Base-by-base conservation (phyloP, 2,113 vertebrate genomes). In the Macheiramphus alcinus region DNA sequence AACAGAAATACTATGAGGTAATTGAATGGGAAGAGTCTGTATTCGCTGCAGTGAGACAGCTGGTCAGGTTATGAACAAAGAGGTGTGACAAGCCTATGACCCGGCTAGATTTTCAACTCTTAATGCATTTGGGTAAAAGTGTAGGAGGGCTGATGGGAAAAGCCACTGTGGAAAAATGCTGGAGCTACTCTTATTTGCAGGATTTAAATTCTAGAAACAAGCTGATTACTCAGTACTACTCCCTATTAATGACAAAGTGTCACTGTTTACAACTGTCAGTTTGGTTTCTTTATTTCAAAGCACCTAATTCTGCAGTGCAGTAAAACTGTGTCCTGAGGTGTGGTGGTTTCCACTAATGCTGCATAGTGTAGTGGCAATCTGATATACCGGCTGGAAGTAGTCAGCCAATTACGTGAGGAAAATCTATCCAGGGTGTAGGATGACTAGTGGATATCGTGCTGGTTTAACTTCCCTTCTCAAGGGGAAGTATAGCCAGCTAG, bases 251-350 rank as follows among this genome's bases (percentile, higher is more conserved):
- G 83, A 68, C 72, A 76, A 81, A 90, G 58, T 42, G 45, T 81
- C 31, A 10, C 42, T 88, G n/a, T 87, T 90, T 78, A 53, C 38
- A 95, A 9, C 5, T 40, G 63, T 82, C 13, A 11, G 63, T 94
- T 96, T 97, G 92, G 80, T 93, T 96, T 97, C 55, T 84, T 74
- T 71, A 43, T 78, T 94, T 94, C 75, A 76, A 92, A 97, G 91
- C 93, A 96, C 91, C 89, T 93, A 71, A 61, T 85, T 95, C 92
- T 97, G 70, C 48, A 95, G 82, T 75, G 38, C 87, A 95, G 78
- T 92, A 93, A 40, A 96, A 89, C 68, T 87, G 89, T 82, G 75
- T 96, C 96, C 97, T 98, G 97, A 97, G 96, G 91, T 74, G 62
- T 91, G 79, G 78, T 87, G 91, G 75, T 89, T 91, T 91, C 85